Evolutionary conservation across 92 coral and sea anemone genomes (phyloP).

Genomic region (Epizoanthus illoricatus): DNA sequence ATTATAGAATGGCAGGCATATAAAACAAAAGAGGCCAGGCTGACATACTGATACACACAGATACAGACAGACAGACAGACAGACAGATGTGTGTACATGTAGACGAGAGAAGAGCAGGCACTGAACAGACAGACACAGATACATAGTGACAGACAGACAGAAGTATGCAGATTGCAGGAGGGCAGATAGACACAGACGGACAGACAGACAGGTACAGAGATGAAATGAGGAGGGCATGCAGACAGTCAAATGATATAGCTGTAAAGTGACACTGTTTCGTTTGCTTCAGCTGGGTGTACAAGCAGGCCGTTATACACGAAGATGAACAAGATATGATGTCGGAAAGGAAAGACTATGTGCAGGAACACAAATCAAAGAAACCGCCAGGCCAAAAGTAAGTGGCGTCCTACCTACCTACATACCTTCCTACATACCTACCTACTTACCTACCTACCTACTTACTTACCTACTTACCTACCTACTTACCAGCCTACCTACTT

Average conservation of each 20-base stretch:
- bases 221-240: neutral
- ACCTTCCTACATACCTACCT: neutral
- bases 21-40: no score
- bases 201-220: neutral
- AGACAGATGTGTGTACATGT: no score
- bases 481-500: no score
- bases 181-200: no score
- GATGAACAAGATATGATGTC: constrained; percentile 72
- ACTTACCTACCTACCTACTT: neutral
- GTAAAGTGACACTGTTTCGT: neutral
- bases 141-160: no score
- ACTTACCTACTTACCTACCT: neutral
- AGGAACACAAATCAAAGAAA: constrained; percentile 45
- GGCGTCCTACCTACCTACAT: neutral
- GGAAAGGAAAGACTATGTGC: constrained; percentile 62
- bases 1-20: no score
- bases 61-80: no score
- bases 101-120: no score
- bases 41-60: no score
- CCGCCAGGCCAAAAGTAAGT: constrained; percentile 44
- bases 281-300: constrained; percentile 89
- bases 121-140: no score
- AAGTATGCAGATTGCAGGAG: no score
- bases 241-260: neutral
- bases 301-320: constrained; percentile 89